These are phyloP conservation scores for Brachyalestes nurse DNA, from an alignment of 2,797 vertebrate species.

Conservation along the genomic window DNA sequence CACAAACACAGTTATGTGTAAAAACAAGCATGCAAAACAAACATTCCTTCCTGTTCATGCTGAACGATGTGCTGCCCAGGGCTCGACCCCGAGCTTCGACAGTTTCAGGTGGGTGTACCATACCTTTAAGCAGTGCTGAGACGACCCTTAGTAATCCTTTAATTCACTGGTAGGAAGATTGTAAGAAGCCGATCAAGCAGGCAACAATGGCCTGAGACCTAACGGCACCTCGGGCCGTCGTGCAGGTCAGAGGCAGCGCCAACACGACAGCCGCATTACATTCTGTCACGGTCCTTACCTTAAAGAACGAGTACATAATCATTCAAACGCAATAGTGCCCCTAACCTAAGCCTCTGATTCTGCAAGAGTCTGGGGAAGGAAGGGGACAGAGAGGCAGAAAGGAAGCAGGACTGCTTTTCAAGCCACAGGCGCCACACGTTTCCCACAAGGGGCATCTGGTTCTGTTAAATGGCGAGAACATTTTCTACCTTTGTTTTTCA, in stretches of 20 bases:
- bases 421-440: not conserved
- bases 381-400: not conserved
- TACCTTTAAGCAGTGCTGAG: constrained; percentile 49
- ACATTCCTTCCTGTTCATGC: not conserved
- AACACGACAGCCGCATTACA: not conserved
- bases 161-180: constrained; percentile 67
- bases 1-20: not conserved
- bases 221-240: constrained; percentile 29
- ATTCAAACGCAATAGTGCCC: too few species aligned
- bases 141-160: constrained; percentile 65
- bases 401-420: not conserved
- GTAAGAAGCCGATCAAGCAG: constrained; percentile 63
- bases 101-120: constrained; percentile 27
- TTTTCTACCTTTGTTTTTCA: constrained; percentile 75
- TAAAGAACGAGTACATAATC: not conserved
- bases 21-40: not conserved
- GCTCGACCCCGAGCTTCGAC: not conserved
- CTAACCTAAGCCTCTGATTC: not conserved
- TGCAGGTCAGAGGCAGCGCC: constrained; percentile 19
- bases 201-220: constrained; percentile 58
- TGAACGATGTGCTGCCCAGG: not conserved
- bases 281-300: not conserved
- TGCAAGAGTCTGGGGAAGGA: not conserved
- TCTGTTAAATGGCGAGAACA: constrained; percentile 77
- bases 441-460: constrained; percentile 72